phyloP scores from a whole-genome alignment of 2,888 invertebrate species.

The Paralinhomoeus sp. region DNA sequence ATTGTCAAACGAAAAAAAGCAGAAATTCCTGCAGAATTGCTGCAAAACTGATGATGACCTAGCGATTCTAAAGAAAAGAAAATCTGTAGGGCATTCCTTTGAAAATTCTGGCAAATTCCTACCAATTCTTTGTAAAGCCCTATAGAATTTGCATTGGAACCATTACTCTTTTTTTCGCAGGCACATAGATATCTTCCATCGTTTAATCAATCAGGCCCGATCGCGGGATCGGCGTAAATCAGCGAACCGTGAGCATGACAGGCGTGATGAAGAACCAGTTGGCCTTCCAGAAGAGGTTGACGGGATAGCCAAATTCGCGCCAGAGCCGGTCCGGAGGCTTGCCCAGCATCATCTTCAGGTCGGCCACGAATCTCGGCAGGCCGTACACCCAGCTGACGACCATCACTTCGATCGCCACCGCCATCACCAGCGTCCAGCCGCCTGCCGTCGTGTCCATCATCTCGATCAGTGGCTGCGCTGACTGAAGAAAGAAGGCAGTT shows the following conservation, averaged over 20 bases:
- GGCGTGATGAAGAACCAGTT: conserved; percentile 2
- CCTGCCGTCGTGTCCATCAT: conserved; percentile 31
- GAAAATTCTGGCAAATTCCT: too few species aligned
- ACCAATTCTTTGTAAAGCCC: too few species aligned
- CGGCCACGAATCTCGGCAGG: conserved; percentile 7
- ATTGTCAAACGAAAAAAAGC: too few species aligned
- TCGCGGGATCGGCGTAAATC: too few species aligned
- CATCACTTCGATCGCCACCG: conserved; percentile 25
- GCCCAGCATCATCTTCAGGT: conserved; percentile 1
- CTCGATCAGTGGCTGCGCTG: conserved; percentile 28
- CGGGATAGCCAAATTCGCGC: background rate
- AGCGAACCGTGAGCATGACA: background rate
- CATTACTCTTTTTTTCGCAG: too few species aligned
- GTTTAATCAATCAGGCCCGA: too few species aligned
- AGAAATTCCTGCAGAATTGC: too few species aligned
- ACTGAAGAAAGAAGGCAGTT: background rate
- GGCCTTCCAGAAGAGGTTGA: conserved; percentile 1
- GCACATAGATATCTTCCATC: too few species aligned
- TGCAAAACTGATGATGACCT: too few species aligned
- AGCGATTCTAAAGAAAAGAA: too few species aligned
- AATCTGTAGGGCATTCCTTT: too few species aligned
- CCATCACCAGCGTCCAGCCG: conserved; percentile 29
- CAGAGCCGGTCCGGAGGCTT: background rate
- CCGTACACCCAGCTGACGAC: conserved; percentile 32
- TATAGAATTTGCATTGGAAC: too few species aligned